These are phyloP conservation scores for Sclerodermus sp. DNA, from an alignment of 2,888 invertebrate genomes.

Conservation along the genomic window DNA sequence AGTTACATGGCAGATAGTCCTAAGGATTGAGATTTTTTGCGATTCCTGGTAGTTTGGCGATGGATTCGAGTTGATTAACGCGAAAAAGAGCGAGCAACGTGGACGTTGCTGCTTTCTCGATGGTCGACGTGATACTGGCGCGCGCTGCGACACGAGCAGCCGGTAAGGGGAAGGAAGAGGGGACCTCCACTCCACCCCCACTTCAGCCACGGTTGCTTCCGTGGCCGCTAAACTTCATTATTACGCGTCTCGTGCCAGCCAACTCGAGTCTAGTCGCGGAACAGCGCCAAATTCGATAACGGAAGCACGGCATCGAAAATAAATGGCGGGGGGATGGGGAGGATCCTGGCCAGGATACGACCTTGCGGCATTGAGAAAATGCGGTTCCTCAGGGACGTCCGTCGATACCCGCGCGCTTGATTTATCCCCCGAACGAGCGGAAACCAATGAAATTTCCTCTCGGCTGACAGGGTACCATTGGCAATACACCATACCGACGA, in stretches of 20 bases:
- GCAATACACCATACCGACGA: too few relatives aligned
- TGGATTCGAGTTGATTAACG: not conserved
- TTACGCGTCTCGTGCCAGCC: not conserved
- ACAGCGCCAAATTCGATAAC: constrained; percentile 2
- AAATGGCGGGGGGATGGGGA: too few relatives aligned
- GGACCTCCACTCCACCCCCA: not conserved
- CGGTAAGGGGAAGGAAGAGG: not conserved
- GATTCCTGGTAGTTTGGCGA: too few relatives aligned
- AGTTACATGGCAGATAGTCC: too few relatives aligned
- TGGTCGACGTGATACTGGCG: constrained; percentile 2
- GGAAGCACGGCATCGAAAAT: not conserved
- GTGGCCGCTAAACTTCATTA: not conserved
- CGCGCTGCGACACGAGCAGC: not conserved
- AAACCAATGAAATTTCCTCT: not conserved
- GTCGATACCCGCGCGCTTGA: too few relatives aligned
- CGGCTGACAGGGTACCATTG: not conserved
- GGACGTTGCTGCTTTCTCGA: not conserved
- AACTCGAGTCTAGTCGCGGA: not conserved
- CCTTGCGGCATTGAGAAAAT: too few relatives aligned
- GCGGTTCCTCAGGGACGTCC: too few relatives aligned
- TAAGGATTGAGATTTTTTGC: too few relatives aligned
- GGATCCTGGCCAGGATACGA: too few relatives aligned
- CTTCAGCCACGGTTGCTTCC: not conserved
- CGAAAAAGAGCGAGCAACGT: not conserved
- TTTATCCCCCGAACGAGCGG: not conserved